Percentiles rank a stretch among this genome's conserved stretches.
These are phyloP conservation scores for Hartigia nigra DNA, from an alignment of 2,888 invertebrate genomes.

Conservation along the genomic window DNA sequence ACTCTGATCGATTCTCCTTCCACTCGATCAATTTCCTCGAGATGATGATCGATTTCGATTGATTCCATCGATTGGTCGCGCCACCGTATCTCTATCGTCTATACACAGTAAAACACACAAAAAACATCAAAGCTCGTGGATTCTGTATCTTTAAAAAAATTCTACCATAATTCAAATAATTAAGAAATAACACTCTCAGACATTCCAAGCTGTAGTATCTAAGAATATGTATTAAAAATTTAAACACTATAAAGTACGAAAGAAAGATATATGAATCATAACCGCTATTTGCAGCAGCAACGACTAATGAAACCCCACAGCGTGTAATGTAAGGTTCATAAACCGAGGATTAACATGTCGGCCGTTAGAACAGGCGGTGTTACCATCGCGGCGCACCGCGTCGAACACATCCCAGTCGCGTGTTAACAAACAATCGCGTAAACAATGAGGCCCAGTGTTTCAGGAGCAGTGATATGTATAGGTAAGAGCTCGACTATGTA, in stretches of 20 bases:
- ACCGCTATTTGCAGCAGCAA: not conserved
- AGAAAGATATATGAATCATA: not conserved
- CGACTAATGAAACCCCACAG: not conserved
- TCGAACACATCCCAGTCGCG: not conserved
- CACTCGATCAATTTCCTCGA: slow-evolving; percentile 5
- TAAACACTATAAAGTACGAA: not conserved
- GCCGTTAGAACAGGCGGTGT: not conserved
- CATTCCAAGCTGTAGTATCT: not conserved
- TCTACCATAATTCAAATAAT: not conserved
- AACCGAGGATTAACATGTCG: not conserved
- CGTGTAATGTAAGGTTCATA: not conserved
- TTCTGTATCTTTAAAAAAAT: not conserved
- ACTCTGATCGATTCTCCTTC: slow-evolving; percentile 5
- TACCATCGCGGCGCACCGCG: not conserved
- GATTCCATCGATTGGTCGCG: not conserved
- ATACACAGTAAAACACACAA: not conserved
- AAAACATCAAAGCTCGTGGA: not conserved
- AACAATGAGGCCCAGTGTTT: slow-evolving; percentile 39
- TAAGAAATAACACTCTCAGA: not conserved
- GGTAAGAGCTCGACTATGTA: slow-evolving; percentile 21
- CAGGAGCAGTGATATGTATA: slow-evolving; percentile 15
- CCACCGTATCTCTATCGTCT: not conserved
- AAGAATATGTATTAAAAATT: not conserved
- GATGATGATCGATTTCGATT: not conserved
- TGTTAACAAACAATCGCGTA: slow-evolving; percentile 45